Evolutionary conservation across 1,140 invertebrate genomes (phyloP).

Genomic region (Lepidurus packardi): DNA sequence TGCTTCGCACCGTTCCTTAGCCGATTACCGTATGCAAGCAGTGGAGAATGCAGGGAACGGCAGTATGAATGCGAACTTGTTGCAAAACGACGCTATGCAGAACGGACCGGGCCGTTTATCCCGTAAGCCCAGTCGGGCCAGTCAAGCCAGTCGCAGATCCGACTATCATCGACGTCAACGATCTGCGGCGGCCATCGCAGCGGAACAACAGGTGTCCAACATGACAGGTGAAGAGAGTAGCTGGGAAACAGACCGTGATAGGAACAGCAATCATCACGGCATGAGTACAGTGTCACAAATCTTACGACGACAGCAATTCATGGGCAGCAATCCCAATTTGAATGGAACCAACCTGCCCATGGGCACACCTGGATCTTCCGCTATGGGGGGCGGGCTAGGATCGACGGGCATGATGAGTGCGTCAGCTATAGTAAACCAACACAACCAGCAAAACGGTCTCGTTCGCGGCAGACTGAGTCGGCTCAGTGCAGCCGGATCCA

Average conservation of each 20-base stretch:
- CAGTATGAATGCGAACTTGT: neutral
- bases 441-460: slow-evolving; percentile 14
- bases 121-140: slow-evolving; percentile 30
- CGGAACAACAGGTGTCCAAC: slow-evolving; percentile 28
- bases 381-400: slow-evolving; percentile 20
- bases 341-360: neutral
- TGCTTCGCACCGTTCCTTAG: slow-evolving; percentile 40
- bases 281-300: neutral
- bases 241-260: slow-evolving; percentile 35
- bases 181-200: slow-evolving; percentile 19
- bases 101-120: slow-evolving; percentile 25
- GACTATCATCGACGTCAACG: slow-evolving; percentile 29
- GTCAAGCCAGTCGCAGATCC: slow-evolving; percentile 31
- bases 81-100: neutral
- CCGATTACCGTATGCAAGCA: slow-evolving; percentile 36
- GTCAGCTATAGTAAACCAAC: neutral
- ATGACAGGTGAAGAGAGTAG: slow-evolving; percentile 36
- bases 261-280: neutral
- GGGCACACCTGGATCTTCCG: slow-evolving; percentile 1
- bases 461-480: slow-evolving; percentile 24
- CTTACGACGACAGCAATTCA: neutral
- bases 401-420: slow-evolving; percentile 12
- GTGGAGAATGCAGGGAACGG: slow-evolving; percentile 31
- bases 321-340: slow-evolving; percentile 6
- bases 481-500: slow-evolving; percentile 38